A percentile compares a stretch with the other conserved stretches of the same genome.
phyloP scores from a whole-genome alignment of 1,140 invertebrate genomes.

The Drosophila oshimai region DNA sequence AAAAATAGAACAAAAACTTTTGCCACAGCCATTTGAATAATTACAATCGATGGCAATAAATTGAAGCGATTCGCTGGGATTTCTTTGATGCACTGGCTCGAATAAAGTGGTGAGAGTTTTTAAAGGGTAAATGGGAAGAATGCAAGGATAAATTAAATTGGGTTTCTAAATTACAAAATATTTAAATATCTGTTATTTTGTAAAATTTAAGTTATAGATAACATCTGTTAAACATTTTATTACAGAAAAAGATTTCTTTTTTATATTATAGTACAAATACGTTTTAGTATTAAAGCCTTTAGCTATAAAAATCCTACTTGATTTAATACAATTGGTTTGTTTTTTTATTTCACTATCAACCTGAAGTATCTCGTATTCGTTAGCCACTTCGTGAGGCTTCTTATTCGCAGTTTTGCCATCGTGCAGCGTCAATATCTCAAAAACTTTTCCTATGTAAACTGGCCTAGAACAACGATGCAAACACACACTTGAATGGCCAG shows the following conservation, averaged over 20 bases:
- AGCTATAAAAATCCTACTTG: not conserved
- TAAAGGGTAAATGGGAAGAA: not conserved
- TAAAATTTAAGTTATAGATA: too few species aligned
- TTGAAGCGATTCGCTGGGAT: conserved; percentile 20
- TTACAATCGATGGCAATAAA: conserved; percentile 61
- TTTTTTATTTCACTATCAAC: not conserved
- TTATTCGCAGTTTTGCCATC: not conserved
- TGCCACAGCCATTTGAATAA: conserved; percentile 54
- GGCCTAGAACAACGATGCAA: conserved; percentile 38
- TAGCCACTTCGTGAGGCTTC: not conserved
- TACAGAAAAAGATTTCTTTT: not conserved
- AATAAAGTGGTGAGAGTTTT: not conserved
- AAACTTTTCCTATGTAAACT: conserved; percentile 29
- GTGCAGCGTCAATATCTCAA: conserved; percentile 26
- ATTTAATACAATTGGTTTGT: not conserved
- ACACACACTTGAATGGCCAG: conserved; percentile 13
- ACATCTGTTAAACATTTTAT: too few species aligned
- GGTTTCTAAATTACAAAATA: too few species aligned
- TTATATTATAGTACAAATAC: not conserved
- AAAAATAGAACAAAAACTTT: conserved; percentile 43
- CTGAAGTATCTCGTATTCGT: not conserved
- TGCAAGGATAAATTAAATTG: too few species aligned
- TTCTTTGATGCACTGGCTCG: not conserved
- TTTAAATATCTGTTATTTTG: too few species aligned
- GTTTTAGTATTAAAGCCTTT: not conserved